Conservation (phyloP, 1,140 invertebrate genomes). For the Amphibalanus amphitrite region DNA sequence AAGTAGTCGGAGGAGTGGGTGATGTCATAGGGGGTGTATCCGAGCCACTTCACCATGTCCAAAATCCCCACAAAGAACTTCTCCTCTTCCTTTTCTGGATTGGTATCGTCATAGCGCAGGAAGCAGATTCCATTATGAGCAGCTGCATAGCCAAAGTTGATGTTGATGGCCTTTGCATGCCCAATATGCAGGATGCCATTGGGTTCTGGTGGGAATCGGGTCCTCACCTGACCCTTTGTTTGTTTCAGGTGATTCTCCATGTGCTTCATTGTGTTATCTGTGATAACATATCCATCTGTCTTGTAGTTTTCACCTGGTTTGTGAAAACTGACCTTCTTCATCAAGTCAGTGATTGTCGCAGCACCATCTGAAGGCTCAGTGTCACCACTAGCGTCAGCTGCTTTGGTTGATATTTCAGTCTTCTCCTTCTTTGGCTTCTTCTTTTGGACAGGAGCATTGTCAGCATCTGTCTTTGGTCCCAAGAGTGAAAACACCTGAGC, state of each 20-base stretch:
- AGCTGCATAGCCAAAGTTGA: slow-evolving; percentile 97
- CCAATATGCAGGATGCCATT: slow-evolving; percentile 99
- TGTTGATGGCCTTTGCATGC: slow-evolving; percentile 99
- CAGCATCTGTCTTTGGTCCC: slow-evolving; percentile 79
- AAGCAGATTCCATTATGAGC: slow-evolving; percentile 74
- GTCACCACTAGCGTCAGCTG: neutral
- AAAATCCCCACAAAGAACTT: slow-evolving; percentile 88
- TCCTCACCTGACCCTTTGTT: slow-evolving; percentile 69
- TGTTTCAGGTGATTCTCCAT: slow-evolving; percentile 68
- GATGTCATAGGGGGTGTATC: slow-evolving; percentile 81
- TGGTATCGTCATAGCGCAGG: slow-evolving; percentile 95
- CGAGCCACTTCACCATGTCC: slow-evolving; percentile 96
- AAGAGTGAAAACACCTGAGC: slow-evolving; percentile 64
- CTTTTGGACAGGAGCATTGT: slow-evolving; percentile 36
- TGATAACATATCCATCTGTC: slow-evolving; percentile 95
- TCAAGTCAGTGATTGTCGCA: slow-evolving; percentile 52
- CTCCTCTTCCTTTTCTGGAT: slow-evolving; percentile 99
- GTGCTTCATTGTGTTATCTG: slow-evolving; percentile 62
- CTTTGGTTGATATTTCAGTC: slow-evolving; percentile 9
- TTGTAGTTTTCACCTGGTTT: slow-evolving; percentile 95
- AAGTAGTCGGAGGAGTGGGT: slow-evolving; percentile 97
- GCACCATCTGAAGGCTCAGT: neutral
- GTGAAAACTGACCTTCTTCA: slow-evolving; percentile 87
- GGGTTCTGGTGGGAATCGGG: slow-evolving; percentile 96
- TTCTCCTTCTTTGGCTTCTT: slow-evolving; percentile 36